Percentiles rank a stretch among this genome's conserved stretches.
These are phyloP conservation scores for Odontomyia ornata DNA, from an alignment of 2,888 invertebrate genomes.

Conservation along the genomic window DNA sequence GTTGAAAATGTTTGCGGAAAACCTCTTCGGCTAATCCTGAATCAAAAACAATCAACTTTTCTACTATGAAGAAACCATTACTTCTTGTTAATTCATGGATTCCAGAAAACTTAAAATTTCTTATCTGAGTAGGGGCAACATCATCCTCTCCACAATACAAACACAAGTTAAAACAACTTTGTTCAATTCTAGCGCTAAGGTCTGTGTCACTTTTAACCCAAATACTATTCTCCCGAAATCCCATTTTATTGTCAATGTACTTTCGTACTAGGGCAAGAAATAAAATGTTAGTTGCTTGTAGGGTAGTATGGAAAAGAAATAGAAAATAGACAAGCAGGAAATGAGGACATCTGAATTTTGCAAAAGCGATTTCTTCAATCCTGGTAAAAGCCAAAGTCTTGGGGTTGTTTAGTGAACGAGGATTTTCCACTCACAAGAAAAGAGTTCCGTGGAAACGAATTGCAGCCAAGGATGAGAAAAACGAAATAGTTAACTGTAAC, in stretches of 20 bases:
- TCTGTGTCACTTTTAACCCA: constrained; percentile 12
- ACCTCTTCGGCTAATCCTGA: too few species aligned
- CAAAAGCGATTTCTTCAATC: constrained; percentile 29
- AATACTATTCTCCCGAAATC: not conserved
- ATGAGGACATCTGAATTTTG: constrained; percentile 29
- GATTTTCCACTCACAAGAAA: not conserved
- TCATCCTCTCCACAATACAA: not conserved
- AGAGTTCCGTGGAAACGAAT: not conserved
- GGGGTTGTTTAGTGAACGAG: not conserved
- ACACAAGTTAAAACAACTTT: not conserved
- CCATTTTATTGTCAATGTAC: not conserved
- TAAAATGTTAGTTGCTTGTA: not conserved
- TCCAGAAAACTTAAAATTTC: not conserved
- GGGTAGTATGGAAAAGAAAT: not conserved
- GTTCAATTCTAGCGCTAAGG: not conserved
- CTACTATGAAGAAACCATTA: not conserved
- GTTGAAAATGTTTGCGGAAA: too few species aligned
- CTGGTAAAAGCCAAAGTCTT: constrained; percentile 8
- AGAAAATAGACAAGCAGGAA: not conserved
- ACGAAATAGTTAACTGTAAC: not conserved
- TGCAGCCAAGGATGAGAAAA: not conserved
- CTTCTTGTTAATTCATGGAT: not conserved
- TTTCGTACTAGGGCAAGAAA: not conserved
- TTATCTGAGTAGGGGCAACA: not conserved
- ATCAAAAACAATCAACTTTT: not conserved